Conservation (phyloP, 2,797 vertebrate species). For the Manis javanica region DNA sequence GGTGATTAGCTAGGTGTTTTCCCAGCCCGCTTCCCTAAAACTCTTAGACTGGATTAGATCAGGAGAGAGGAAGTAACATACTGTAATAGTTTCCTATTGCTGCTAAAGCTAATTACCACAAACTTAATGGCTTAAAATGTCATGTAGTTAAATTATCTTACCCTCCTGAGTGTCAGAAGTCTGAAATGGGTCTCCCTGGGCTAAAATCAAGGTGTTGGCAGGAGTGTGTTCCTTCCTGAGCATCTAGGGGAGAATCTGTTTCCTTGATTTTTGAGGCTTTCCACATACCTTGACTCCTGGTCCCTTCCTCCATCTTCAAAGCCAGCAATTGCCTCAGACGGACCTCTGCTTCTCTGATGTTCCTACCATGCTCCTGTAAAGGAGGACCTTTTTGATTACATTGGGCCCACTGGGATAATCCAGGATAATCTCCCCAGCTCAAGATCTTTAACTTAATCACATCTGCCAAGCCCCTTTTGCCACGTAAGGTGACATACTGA, state of each 20-base stretch:
- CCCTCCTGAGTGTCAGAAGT: background rate
- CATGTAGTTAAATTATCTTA: background rate
- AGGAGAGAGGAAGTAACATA: background rate
- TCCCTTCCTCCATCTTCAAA: background rate
- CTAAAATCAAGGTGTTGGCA: background rate
- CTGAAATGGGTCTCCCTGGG: background rate
- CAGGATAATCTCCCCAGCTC: constrained; percentile 48
- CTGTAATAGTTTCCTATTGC: background rate
- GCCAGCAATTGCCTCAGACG: background rate
- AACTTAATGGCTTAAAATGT: background rate
- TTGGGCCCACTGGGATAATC: constrained; percentile 34
- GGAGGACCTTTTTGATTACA: constrained; percentile 25
- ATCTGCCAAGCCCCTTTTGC: background rate
- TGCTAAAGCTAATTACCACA: background rate
- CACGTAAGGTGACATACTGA: background rate
- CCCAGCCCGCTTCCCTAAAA: background rate
- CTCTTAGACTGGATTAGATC: background rate
- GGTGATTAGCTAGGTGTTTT: background rate
- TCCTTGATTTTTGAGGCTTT: background rate
- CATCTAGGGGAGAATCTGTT: background rate
- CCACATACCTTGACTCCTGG: background rate
- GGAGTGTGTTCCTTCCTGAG: background rate
- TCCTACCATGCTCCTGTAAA: background rate
- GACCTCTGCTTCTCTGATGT: background rate
- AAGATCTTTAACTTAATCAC: constrained; percentile 45